Evolutionary conservation across 92 coral and sea anemone genomes (phyloP), one percentile per base, ranked within the genome.

Genomic region (Epizoanthus fatuus): DNA sequence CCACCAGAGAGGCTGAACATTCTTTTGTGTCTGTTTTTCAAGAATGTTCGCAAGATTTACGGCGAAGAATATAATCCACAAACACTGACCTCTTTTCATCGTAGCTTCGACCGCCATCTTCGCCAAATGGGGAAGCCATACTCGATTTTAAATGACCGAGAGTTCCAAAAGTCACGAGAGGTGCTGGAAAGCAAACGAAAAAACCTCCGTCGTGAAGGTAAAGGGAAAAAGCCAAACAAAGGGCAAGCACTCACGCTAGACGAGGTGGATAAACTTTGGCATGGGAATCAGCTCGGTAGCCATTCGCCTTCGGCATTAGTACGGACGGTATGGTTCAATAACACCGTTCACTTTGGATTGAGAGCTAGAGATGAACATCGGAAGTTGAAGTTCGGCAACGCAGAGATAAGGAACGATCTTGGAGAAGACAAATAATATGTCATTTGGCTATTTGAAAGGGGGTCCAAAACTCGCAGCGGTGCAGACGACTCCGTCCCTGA

Each of bases 291-390:
- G 44, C 80, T 83, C 2, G 92, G 85, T 16, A 22, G 55, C 44
- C 87, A 87, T 44, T 51, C 81, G 14, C 77, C 86, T 22, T 63
- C 70, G 69, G 55, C 85, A 5, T 74, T 89, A 16, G 0, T 89
- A 8, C 72, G 72, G 14, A 75, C 89, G 5, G 59, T 83, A 1
- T 88, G 81, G 88, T 67, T 88, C 39, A 75, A 75, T 62, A 83
- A 88, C 79, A 84, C 86, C 79, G 10, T 84, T 74, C 68, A 75
- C 85, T 78, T 88, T 62, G 88, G 92, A 20, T 84, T 81, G 88
- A 39, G 88, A 75, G 92, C 84, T 14, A 20, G 87, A 14, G 85
- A 88, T 39, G 92, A 88, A 69, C 63, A 74, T 25, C 65, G 51
- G 15, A 52, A 29, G 25, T 59, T 59, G 25, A 16, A 15, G 7